Conservation (phyloP, 2,797 vertebrate genomes). For the Pelochelys cantorii region DNA sequence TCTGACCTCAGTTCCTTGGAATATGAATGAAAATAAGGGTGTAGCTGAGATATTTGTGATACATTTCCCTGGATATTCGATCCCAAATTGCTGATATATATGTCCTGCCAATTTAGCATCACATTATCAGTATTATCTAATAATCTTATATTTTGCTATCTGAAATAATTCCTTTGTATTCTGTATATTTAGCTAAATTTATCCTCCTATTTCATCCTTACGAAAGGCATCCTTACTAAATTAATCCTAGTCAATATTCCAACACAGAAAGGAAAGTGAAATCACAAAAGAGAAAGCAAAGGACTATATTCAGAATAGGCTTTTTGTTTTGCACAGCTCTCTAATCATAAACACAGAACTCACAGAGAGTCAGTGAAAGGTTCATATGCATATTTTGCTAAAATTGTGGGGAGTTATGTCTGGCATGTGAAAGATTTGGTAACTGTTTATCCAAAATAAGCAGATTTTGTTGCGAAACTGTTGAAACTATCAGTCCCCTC, state of each 20-base stretch:
- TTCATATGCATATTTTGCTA: background rate
- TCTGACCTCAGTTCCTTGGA: background rate
- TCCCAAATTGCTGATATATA: background rate
- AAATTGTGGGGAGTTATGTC: background rate
- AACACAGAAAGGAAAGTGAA: background rate
- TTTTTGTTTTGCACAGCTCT: background rate
- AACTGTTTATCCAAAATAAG: background rate
- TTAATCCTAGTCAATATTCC: background rate
- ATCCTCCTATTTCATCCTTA: background rate
- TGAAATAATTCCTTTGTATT: background rate
- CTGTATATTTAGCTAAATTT: background rate
- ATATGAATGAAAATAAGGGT: background rate
- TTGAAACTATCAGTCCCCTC: background rate
- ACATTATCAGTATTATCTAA: background rate
- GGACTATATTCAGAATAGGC: background rate
- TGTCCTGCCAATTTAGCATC: background rate
- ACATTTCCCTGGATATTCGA: background rate
- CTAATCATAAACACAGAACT: background rate
- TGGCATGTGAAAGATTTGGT: background rate
- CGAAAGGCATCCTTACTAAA: background rate
- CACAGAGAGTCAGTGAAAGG: background rate
- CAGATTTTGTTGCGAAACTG: background rate
- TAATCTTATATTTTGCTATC: background rate
- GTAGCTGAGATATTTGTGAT: background rate
- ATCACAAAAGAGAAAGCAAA: background rate